Evolutionary conservation across 1,140 invertebrate species (phyloP), one percentile per base, ranked within the genome.

Genomic region (Pseudobourletiella spinata): DNA sequence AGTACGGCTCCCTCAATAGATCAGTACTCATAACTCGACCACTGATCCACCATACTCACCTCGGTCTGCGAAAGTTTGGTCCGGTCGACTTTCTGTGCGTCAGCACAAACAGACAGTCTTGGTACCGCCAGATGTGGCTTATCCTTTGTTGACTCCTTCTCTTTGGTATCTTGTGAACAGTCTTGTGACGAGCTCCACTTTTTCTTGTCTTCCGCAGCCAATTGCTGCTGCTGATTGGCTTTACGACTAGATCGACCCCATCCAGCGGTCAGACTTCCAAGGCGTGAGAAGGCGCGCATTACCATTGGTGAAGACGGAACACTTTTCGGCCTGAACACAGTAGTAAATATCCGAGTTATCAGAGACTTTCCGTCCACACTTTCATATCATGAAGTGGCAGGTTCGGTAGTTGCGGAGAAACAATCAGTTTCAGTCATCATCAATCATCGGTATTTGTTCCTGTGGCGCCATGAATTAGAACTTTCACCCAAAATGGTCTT

Each of bases 231-330:
- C 26, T 87, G 80, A 71, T 86, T 80, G 70, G 85, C 80, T 72
- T 87, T 85, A 63, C 87, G 79, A 64, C 89, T 89, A 22, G 86
- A 89, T 25, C 87, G 79, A 3, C 90, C 89, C 88, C 89, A 93
- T 50, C 89, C 89, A 1, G 90, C 87, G 8, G 90, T 93, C 59
- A 94, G 85, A 4, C 86, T 91, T 15, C 89, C 89, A 51, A 95
- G 77, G 28, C 90, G 80, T 3, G 88, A 90, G 73, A 95, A 92
- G 2, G 90, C 90, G 29, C 91, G 80, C 75, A 91, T 91, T 63
- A 94, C 88, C 87, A 92, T 93, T n/a, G 91, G 91, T 30, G 89
- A 93, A 67, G 88, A 91, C 2, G 91, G 89, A 30, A 93, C 89
- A 74, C 89, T 92, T 80, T 94, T 94, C 64, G 90, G 89, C 72